A percentile compares a stretch with the other conserved stretches of the same genome.
These are phyloP conservation scores for Marmota flaviventris DNA, from an alignment of 2,113 vertebrate species.

Conservation along the genomic window DNA sequence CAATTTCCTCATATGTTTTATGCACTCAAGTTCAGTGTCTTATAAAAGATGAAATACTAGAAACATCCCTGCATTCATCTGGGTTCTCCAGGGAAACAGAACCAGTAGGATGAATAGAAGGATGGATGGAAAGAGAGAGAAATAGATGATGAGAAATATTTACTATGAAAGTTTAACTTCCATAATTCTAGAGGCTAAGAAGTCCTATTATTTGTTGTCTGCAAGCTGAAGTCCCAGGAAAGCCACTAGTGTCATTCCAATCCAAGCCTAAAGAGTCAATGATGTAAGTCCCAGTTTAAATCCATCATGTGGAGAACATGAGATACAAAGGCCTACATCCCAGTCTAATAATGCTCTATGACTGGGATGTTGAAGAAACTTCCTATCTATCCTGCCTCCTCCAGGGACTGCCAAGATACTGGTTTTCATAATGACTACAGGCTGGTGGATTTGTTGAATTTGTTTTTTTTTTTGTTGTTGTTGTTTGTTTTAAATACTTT, in stretches of 20 bases:
- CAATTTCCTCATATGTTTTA: neutral
- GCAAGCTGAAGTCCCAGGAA: neutral
- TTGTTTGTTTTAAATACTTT: neutral
- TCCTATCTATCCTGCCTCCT: neutral
- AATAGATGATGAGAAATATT: neutral
- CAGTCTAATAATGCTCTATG: neutral
- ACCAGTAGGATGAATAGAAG: neutral
- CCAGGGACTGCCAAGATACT: neutral
- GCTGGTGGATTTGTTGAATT: neutral
- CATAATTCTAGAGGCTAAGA: neutral
- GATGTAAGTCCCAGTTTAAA: too few species aligned
- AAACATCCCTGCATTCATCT: neutral
- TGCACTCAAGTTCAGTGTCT: neutral
- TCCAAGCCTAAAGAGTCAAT: neutral
- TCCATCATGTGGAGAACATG: neutral
- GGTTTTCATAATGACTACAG: neutral
- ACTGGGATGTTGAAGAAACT: neutral
- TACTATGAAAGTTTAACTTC: neutral
- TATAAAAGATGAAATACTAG: neutral
- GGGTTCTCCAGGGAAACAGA: neutral
- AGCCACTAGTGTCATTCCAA: neutral
- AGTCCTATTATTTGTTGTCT: neutral
- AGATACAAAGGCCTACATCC: fast-evolving
- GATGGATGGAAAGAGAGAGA: neutral
- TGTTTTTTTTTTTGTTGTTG: neutral